Evolutionary conservation across 2,797 vertebrate species (phyloP).

Genomic region (Enteromius radiatus): DNA sequence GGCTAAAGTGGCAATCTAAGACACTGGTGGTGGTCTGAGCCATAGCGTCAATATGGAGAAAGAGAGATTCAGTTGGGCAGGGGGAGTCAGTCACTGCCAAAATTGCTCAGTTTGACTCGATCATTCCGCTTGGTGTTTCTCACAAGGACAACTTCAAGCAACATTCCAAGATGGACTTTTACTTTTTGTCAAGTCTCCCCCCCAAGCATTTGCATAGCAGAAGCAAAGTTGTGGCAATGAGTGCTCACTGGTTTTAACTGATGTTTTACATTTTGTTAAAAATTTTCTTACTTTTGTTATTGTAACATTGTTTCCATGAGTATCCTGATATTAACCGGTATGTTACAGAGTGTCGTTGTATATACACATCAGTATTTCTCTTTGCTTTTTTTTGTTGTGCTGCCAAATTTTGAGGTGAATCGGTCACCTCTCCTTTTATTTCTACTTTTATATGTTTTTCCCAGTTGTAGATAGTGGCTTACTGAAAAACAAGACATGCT

Average conservation of each 20-base stretch:
- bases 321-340: constrained; percentile 78
- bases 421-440: constrained; percentile 68
- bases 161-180: constrained; percentile 85
- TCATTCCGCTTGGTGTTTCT: constrained; percentile 72
- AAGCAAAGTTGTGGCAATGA: constrained; percentile 50
- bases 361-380: constrained; percentile 82
- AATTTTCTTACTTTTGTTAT: constrained; percentile 68
- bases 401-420: constrained; percentile 79
- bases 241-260: constrained; percentile 50
- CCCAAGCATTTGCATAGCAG: constrained; percentile 57
- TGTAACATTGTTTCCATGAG: constrained; percentile 73
- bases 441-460: constrained; percentile 72
- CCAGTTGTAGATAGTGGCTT: constrained; percentile 68
- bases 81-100: constrained; percentile 73
- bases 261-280: constrained; percentile 49
- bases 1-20: constrained; percentile 89
- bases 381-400: constrained; percentile 70
- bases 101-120: constrained; percentile 73
- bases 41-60: constrained; percentile 26
- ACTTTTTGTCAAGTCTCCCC: constrained; percentile 64
- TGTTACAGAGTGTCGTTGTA: constrained; percentile 70
- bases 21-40: constrained; percentile 77
- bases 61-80: constrained; percentile 59
- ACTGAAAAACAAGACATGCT: constrained; percentile 57
- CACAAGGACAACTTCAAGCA: constrained; percentile 70